Conservation (phyloP, 2,888 invertebrate genomes). For the Hetaerina titia region DNA sequence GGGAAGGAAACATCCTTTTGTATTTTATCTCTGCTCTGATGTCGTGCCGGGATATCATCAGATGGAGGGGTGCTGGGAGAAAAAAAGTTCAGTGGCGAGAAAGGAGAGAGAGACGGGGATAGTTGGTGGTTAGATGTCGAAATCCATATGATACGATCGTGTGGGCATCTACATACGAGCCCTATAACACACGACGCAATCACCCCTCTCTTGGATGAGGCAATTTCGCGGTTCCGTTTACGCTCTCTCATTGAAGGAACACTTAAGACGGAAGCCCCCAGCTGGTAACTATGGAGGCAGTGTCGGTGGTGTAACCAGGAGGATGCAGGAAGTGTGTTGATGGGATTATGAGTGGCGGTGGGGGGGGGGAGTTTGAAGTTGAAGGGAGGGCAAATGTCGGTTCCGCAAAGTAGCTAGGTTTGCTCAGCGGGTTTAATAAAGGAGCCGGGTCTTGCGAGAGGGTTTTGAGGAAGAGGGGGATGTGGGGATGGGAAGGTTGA, state of each 20-base stretch:
- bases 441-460: not conserved
- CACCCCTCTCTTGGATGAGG: not conserved
- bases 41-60: not conserved
- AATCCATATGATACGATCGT: not conserved
- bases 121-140: not conserved
- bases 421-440: slow-evolving; percentile 44
- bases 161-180: not conserved
- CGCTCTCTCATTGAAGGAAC: not conserved
- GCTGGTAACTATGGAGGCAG: not conserved
- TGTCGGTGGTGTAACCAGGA: not conserved
- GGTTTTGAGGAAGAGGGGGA: not conserved
- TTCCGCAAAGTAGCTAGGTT: slow-evolving; percentile 45
- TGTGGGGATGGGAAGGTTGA: not conserved
- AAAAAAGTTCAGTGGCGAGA: not conserved
- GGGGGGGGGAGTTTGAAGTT: not conserved
- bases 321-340: not conserved
- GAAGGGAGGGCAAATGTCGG: not conserved
- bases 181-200: not conserved
- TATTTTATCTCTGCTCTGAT: not conserved
- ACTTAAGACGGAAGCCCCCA: not conserved
- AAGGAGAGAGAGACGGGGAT: not conserved
- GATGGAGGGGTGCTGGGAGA: not conserved
- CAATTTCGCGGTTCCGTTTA: not conserved
- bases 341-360: slow-evolving; percentile 5
- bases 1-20: not conserved